These are phyloP conservation scores for Macropodus opercularis DNA, from an alignment of 2,797 vertebrate species.

Conservation along the genomic window DNA sequence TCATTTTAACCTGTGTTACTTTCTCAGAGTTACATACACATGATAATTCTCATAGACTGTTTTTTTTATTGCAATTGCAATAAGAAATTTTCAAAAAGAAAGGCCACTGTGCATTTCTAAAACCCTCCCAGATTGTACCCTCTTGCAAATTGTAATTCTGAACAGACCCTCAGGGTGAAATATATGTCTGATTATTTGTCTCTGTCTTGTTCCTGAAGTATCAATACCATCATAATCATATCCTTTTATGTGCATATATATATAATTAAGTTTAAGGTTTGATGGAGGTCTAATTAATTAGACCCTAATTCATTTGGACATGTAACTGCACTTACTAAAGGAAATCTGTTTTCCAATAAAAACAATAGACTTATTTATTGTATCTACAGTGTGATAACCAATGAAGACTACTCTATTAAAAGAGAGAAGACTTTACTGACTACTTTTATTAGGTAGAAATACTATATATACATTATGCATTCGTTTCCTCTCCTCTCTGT, in stretches of 20 bases:
- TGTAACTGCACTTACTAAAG: constrained; percentile 1
- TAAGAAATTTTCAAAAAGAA: no score
- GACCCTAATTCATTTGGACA: constrained; percentile 23
- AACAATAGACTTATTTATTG: constrained; percentile 18
- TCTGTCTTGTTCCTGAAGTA: not conserved
- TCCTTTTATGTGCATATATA: not conserved
- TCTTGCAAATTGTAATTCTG: not conserved
- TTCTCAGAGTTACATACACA: not conserved
- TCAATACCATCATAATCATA: not conserved
- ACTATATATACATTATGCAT: not conserved
- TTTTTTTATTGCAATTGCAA: no score
- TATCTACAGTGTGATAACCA: no score
- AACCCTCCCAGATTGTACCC: not conserved
- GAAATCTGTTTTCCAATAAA: constrained; percentile 23
- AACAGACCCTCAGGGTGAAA: not conserved
- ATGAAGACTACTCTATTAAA: not conserved
- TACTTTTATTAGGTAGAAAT: not conserved
- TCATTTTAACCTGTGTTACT: constrained; percentile 15
- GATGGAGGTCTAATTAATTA: constrained; percentile 3
- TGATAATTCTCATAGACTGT: not conserved
- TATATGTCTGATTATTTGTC: not conserved
- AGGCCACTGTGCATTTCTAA: no score
- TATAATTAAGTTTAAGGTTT: constrained; percentile 9
- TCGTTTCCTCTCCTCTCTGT: constrained; percentile 34
- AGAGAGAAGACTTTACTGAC: constrained; percentile 1